Conservation (phyloP, 2,888 invertebrate genomes). For the Thymelicus sylvestris region DNA sequence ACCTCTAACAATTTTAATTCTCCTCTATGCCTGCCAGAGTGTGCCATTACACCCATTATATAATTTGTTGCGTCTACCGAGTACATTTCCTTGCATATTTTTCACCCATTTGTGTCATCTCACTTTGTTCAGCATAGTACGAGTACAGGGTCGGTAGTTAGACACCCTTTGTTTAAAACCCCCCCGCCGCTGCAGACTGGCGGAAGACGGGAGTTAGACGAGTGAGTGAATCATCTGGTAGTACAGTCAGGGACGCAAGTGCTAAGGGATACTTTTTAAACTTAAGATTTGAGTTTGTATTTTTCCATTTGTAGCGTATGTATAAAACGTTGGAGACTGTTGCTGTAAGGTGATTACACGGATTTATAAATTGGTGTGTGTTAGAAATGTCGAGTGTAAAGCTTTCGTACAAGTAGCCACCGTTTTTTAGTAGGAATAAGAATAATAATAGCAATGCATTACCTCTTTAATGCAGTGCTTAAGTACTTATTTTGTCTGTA, state of each 20-base stretch:
- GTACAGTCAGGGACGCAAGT: neutral
- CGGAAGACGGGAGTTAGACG: slow-evolving; percentile 28
- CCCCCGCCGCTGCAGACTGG: slow-evolving; percentile 14
- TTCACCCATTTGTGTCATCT: slow-evolving; percentile 4
- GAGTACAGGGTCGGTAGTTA: slow-evolving; percentile 4
- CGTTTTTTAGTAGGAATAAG: too few relatives aligned
- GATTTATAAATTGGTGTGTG: too few relatives aligned
- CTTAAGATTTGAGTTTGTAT: too few relatives aligned
- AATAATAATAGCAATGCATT: too few relatives aligned
- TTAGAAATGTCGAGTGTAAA: too few relatives aligned
- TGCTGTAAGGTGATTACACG: too few relatives aligned
- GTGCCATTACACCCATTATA: neutral
- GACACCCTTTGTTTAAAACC: neutral
- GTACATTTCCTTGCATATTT: slow-evolving; percentile 8
- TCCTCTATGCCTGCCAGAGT: neutral
- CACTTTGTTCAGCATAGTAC: slow-evolving; percentile 5
- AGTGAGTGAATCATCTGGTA: slow-evolving; percentile 18
- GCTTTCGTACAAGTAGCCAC: too few relatives aligned
- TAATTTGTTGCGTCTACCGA: slow-evolving; percentile 5
- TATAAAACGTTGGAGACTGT: too few relatives aligned
- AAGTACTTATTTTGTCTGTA: too few relatives aligned
- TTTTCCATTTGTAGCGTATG: too few relatives aligned
- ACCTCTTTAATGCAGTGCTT: too few relatives aligned
- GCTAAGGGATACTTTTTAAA: neutral
- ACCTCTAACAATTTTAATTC: neutral